Conservation (phyloP, 2,888 invertebrate genomes). For the Drosophila subsilvestris region DNA sequence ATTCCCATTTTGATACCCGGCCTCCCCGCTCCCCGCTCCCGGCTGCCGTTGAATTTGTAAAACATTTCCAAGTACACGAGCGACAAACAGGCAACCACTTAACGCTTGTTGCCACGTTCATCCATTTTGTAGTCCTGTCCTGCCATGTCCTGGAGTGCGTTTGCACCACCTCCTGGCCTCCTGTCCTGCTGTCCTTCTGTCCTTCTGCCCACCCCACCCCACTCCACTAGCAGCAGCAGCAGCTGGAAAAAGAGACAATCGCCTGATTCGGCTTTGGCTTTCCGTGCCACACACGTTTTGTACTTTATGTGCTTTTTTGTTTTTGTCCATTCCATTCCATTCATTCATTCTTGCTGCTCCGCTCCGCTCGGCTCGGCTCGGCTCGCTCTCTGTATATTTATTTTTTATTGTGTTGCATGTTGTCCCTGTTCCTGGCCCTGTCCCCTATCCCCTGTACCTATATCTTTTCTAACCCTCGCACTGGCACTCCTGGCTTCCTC, state of each 20-base stretch:
- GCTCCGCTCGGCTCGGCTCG: background rate
- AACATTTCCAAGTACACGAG: conserved; percentile 74
- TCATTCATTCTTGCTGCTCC: background rate
- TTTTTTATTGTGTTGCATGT: conserved; percentile 46
- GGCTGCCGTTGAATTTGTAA: conserved; percentile 69
- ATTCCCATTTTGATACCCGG: conserved; percentile 43
- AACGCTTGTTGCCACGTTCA: conserved; percentile 78
- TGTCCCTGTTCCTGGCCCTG: background rate
- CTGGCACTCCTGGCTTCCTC: no score
- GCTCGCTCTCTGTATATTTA: conserved; percentile 18
- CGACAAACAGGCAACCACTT: conserved; percentile 77
- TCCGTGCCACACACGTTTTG: conserved; percentile 52
- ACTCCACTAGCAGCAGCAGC: background rate
- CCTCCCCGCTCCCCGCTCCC: no score
- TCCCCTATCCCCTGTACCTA: conserved; percentile 2
- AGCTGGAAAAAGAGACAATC: conserved; percentile 34
- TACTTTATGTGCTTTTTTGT: conserved; percentile 23
- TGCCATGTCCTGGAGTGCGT: conserved; percentile 69
- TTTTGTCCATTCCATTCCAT: conserved; percentile 4
- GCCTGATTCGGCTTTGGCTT: conserved; percentile 47
- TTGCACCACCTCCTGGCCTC: conserved; percentile 30
- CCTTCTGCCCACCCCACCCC: background rate
- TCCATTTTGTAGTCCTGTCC: conserved; percentile 68
- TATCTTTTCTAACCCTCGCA: background rate
- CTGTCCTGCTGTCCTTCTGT: conserved; percentile 53